Evolutionary conservation across 2,797 vertebrate species (phyloP).

Genomic region (Enteromius paludinosus): DNA sequence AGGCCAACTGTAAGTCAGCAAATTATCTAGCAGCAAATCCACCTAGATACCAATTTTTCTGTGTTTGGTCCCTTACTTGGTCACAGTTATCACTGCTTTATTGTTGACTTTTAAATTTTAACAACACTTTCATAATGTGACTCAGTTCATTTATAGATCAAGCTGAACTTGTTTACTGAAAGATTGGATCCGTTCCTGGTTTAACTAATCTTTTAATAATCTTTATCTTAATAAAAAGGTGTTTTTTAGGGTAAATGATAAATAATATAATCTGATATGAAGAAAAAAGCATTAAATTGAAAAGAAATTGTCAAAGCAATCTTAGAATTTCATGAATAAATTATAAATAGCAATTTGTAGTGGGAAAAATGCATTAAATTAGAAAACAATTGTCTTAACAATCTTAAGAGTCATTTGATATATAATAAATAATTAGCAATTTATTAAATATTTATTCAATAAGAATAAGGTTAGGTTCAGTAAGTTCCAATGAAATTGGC

Average conservation of each 20-base stretch:
- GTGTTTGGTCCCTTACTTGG: no score
- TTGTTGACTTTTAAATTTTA: not conserved
- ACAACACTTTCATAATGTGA: not conserved
- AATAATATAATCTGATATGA: not conserved
- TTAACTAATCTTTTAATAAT: not conserved
- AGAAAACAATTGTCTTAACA: not conserved
- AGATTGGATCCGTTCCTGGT: not conserved
- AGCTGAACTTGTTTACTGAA: not conserved
- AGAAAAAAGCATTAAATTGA: not conserved
- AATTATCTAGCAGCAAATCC: conserved; percentile 16
- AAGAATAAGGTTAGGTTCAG: no score
- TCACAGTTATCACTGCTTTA: conserved; percentile 16
- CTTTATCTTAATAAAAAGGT: not conserved
- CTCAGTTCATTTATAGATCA: not conserved
- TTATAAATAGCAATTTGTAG: not conserved
- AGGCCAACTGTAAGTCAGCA: conserved; percentile 1
- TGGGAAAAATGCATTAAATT: not conserved
- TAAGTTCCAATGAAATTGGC: no score
- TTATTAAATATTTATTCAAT: no score
- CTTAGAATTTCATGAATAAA: not conserved
- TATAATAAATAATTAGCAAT: no score
- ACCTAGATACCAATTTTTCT: not conserved
- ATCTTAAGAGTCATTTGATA: not conserved
- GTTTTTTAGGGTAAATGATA: not conserved
- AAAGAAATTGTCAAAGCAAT: not conserved